A percentile compares a stretch with the other conserved stretches of the same genome.
These are phyloP conservation scores for Cantharis flavilabris DNA, from an alignment of 2,888 invertebrate species.

Conservation along the genomic window DNA sequence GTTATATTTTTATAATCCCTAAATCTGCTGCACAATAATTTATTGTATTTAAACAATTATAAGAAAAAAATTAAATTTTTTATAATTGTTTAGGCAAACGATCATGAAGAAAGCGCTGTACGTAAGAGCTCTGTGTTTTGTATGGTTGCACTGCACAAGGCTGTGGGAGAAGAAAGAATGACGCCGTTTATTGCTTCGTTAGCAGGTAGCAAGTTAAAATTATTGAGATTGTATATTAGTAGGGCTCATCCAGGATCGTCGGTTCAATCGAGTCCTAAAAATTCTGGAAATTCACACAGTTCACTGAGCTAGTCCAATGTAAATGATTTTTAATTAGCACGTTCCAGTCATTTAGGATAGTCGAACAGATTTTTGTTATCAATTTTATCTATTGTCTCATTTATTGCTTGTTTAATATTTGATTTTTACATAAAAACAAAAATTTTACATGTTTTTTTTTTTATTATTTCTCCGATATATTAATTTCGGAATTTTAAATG, in stretches of 20 bases:
- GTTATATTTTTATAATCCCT: too few relatives aligned
- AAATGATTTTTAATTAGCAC: background rate
- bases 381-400: conserved; percentile 1
- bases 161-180: conserved; percentile 84
- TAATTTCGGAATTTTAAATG: background rate
- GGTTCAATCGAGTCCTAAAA: conserved; percentile 51
- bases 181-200: conserved; percentile 80
- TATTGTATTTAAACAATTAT: background rate
- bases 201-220: conserved; percentile 87
- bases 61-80: conserved; percentile 29
- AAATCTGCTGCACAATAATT: background rate
- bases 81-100: conserved; percentile 72
- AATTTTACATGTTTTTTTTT: background rate
- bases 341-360: conserved; percentile 13
- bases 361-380: background rate
- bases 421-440: background rate
- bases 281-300: conserved; percentile 30
- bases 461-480: background rate
- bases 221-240: conserved; percentile 79
- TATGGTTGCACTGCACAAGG: conserved; percentile 91
- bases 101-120: conserved; percentile 89
- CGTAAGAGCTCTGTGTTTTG: conserved; percentile 97
- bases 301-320: conserved; percentile 30
- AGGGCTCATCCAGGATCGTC: conserved; percentile 60
- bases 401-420: background rate